phyloP scores from a whole-genome alignment of 2,888 invertebrate species.

The Acronicta aceris region DNA sequence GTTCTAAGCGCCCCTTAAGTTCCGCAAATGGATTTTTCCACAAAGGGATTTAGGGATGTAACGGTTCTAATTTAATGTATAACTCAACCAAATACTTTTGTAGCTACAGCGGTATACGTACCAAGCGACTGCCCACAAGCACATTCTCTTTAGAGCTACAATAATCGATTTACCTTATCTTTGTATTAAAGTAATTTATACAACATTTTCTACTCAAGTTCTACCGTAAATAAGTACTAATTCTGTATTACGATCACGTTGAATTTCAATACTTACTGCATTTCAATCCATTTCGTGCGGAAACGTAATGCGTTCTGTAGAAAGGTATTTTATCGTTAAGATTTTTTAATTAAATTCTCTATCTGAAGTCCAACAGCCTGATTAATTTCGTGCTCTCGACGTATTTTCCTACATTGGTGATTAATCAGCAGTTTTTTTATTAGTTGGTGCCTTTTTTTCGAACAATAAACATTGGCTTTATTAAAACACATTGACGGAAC shows the following conservation, averaged over 20 bases:
- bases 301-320: slow-evolving; percentile 12
- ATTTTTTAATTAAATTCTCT: slow-evolving; percentile 33
- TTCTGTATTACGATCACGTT: slow-evolving; percentile 26
- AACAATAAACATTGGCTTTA: slow-evolving; percentile 19
- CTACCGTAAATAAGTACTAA: too few relatives aligned
- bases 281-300: slow-evolving; percentile 6
- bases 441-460: slow-evolving; percentile 16
- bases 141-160: too few relatives aligned
- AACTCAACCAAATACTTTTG: slow-evolving; percentile 9
- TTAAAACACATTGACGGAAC: slow-evolving; percentile 22
- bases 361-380: slow-evolving; percentile 9
- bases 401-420: slow-evolving; percentile 14
- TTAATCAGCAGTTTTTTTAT: slow-evolving; percentile 23
- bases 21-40: slow-evolving; percentile 18
- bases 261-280: slow-evolving; percentile 18
- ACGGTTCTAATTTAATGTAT: slow-evolving; percentile 17
- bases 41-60: background rate
- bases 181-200: background rate
- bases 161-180: too few relatives aligned
- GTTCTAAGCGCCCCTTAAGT: slow-evolving; percentile 8
- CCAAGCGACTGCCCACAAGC: too few relatives aligned
- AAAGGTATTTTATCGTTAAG: slow-evolving; percentile 1
- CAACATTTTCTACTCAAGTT: background rate
- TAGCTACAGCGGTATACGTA: too few relatives aligned
- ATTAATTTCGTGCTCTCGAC: slow-evolving; percentile 29